These are phyloP conservation scores for Pterobdella sp. DNA, from an alignment of 2,888 invertebrate genomes.

Conservation along the genomic window DNA sequence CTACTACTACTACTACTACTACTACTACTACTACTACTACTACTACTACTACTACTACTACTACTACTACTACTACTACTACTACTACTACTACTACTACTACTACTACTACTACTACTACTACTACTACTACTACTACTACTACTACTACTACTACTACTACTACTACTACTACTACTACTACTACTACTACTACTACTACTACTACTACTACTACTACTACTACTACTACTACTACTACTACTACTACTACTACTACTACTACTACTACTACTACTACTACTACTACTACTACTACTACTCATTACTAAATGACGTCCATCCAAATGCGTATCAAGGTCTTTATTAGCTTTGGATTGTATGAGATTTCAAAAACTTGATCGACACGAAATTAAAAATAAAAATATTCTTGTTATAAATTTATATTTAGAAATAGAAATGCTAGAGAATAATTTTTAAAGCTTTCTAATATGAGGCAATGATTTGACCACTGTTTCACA, in stretches of 20 bases:
- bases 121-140: not conserved
- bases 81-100: not conserved
- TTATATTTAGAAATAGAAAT: too few relatives aligned
- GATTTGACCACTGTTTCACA: not conserved
- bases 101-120: not conserved
- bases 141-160: not conserved
- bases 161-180: not conserved
- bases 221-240: not conserved
- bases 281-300: too few relatives aligned
- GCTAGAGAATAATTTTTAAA: too few relatives aligned
- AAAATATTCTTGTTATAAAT: too few relatives aligned
- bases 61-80: not conserved
- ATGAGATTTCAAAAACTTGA: too few relatives aligned
- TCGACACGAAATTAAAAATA: too few relatives aligned
- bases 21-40: not conserved
- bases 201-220: not conserved
- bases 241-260: not conserved
- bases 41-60: not conserved
- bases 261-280: not conserved
- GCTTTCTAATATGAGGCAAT: too few relatives aligned
- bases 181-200: not conserved
- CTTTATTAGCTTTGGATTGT: too few relatives aligned
- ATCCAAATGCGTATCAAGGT: too few relatives aligned
- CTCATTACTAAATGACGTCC: too few relatives aligned
- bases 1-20: not conserved